Conservation (phyloP, 2,797 vertebrate species). For the Pelobates cultripes region DNA sequence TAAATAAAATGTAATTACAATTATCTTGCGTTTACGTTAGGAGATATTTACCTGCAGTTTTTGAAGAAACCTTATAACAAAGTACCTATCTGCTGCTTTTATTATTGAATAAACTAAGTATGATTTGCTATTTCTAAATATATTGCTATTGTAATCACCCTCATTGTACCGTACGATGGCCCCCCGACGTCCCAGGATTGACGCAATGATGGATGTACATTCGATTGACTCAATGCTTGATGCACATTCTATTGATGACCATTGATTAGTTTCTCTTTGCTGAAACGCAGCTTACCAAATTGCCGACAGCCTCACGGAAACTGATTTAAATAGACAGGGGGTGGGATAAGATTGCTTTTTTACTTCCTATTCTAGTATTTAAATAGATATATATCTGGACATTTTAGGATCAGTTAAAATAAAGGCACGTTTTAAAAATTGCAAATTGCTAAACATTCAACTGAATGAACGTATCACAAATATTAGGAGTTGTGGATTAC, state of each 20-base stretch:
- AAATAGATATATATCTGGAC: too few species aligned
- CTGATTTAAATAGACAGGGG: too few species aligned
- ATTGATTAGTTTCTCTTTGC: neutral
- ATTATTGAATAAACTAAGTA: neutral
- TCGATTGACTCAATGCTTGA: conserved; percentile 5
- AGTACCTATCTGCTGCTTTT: neutral
- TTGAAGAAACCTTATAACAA: neutral
- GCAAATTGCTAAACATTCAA: too few species aligned
- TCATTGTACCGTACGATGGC: neutral
- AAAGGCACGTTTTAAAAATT: too few species aligned
- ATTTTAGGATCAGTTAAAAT: too few species aligned
- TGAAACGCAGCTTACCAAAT: neutral
- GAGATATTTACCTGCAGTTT: neutral
- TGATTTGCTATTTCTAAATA: neutral
- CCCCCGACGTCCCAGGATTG: neutral
- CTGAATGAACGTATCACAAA: too few species aligned
- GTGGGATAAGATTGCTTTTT: too few species aligned
- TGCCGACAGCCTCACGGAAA: too few species aligned
- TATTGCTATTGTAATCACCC: neutral
- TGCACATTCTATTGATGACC: neutral
- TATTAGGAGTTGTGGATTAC: too few species aligned
- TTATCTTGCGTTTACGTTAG: too few species aligned
- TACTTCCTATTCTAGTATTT: too few species aligned
- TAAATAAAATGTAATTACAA: too few species aligned
- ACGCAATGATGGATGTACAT: conserved; percentile 2